Percentiles rank a stretch among this genome's conserved stretches.
Evolutionary conservation across 2,797 vertebrate species (phyloP).

Genomic region (Thamnophis elegans): DNA sequence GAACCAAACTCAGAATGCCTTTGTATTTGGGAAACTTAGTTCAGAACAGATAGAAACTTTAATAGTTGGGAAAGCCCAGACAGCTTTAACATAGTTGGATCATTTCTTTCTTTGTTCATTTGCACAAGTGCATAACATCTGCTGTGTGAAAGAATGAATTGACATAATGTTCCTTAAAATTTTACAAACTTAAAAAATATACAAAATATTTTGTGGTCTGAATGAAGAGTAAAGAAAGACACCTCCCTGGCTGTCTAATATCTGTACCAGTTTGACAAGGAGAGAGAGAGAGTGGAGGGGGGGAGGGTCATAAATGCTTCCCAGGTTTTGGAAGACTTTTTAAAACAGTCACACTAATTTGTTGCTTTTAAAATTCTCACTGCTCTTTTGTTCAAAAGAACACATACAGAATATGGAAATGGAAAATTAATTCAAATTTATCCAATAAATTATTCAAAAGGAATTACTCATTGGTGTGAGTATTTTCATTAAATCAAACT

Average conservation of each 20-base stretch:
- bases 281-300: neutral
- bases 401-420: constrained; percentile 45
- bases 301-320: neutral
- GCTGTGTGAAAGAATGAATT: neutral
- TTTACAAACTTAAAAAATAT: neutral
- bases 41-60: neutral
- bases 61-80: neutral
- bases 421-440: constrained; percentile 39
- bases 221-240: neutral
- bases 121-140: neutral
- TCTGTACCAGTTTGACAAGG: neutral
- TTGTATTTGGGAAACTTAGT: neutral
- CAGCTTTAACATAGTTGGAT: neutral
- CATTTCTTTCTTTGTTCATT: neutral
- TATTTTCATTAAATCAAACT: constrained; percentile 43
- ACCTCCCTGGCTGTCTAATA: neutral
- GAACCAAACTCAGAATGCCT: neutral
- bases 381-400: constrained; percentile 4
- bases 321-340: neutral
- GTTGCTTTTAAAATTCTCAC: constrained; percentile 13
- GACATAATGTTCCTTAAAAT: neutral
- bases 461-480: constrained; percentile 42
- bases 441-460: constrained; percentile 54
- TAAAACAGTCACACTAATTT: constrained; percentile 5
- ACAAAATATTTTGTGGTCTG: neutral